These are phyloP conservation scores for Atherinosoma microstoma DNA, from an alignment of 2,797 vertebrate species.

Conservation along the genomic window DNA sequence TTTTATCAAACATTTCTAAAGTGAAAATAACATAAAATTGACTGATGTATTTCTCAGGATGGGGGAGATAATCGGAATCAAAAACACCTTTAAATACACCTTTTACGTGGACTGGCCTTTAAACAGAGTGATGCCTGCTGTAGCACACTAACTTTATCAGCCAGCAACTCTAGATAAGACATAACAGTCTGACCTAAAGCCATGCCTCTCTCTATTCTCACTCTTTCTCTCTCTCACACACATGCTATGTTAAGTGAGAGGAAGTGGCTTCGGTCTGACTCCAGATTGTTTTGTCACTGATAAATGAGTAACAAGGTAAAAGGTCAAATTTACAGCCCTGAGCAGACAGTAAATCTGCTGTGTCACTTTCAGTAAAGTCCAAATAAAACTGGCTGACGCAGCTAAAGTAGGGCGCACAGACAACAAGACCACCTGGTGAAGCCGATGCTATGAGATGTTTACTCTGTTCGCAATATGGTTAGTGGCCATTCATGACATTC, in stretches of 20 bases:
- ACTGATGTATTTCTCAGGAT: neutral
- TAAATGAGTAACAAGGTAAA: conserved; percentile 55
- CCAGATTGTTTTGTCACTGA: conserved; percentile 68
- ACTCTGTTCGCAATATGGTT: conserved; percentile 18
- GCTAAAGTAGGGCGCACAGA: conserved; percentile 4
- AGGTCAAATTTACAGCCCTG: conserved; percentile 48
- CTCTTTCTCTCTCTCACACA: conserved; percentile 25
- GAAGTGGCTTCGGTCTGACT: conserved; percentile 66
- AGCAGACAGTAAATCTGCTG: conserved; percentile 29
- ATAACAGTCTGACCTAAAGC: conserved; percentile 59
- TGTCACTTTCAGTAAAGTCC: conserved; percentile 30
- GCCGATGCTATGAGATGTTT: conserved; percentile 18
- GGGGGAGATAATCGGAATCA: conserved; percentile 6
- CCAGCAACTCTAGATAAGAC: conserved; percentile 64
- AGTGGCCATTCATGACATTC: conserved; percentile 34
- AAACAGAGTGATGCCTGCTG: conserved; percentile 23
- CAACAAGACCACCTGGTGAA: conserved; percentile 32
- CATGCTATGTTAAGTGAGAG: conserved; percentile 59
- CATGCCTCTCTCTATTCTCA: conserved; percentile 26
- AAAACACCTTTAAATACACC: neutral
- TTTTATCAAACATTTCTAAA: neutral
- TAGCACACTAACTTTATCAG: conserved; percentile 57
- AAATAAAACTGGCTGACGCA: conserved; percentile 32
- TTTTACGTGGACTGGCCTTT: conserved; percentile 1
- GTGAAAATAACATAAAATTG: neutral